A percentile compares a stretch with the other conserved stretches of the same genome.
phyloP scores from a whole-genome alignment of 2,797 vertebrate genomes.

The Spinus pinus region DNA sequence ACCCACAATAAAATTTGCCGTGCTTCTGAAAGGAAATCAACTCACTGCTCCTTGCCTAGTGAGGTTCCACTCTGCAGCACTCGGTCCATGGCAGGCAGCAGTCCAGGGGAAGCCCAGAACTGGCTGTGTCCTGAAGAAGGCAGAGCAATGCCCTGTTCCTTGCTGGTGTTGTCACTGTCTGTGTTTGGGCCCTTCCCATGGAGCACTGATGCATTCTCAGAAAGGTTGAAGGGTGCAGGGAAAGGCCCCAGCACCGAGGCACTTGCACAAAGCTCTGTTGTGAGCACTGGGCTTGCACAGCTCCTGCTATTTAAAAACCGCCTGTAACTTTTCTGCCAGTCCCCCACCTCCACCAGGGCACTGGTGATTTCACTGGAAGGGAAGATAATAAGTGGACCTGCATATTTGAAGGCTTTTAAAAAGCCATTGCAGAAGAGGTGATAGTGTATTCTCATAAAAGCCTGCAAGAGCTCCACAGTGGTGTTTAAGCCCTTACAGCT shows the following conservation, averaged over 20 bases:
- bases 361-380: constrained; percentile 3
- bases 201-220: background rate
- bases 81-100: background rate
- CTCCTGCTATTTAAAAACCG: background rate
- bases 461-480: constrained; percentile 13
- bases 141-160: background rate
- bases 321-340: constrained; percentile 19
- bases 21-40: background rate
- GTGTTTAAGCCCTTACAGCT: constrained; percentile 52
- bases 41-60: background rate
- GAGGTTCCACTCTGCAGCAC: background rate
- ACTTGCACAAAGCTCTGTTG: background rate
- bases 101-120: background rate
- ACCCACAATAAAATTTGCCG: background rate
- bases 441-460: constrained; percentile 37
- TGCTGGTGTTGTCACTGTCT: background rate
- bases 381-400: constrained; percentile 23
- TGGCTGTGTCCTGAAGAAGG: background rate
- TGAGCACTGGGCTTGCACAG: background rate
- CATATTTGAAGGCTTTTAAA: constrained; percentile 33
- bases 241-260: background rate
- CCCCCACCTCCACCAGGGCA: background rate
- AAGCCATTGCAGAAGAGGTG: constrained; percentile 5
- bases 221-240: background rate
- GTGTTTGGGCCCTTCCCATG: background rate